phyloP scores from a whole-genome alignment of 2,888 invertebrate genomes.

The Drosophila barbarae region DNA sequence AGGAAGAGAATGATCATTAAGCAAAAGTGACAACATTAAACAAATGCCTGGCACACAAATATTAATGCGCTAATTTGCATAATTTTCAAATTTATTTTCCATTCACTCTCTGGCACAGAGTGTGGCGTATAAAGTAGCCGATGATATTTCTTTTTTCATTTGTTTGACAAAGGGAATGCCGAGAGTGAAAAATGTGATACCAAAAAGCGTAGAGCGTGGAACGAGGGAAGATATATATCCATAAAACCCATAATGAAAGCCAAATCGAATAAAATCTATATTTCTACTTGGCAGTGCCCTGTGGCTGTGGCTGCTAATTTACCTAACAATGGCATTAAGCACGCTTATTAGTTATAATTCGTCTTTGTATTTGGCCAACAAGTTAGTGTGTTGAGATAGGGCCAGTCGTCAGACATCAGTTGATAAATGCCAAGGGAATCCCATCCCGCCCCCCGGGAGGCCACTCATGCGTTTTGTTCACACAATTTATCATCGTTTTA shows the following conservation, averaged over 20 bases:
- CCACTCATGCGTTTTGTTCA: conserved; percentile 43
- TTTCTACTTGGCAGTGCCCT: conserved; percentile 31
- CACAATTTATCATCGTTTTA: conserved; percentile 56
- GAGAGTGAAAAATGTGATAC: conserved; percentile 31
- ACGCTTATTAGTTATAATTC: conserved; percentile 63
- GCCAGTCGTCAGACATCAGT: conserved; percentile 6
- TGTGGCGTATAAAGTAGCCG: conserved; percentile 38
- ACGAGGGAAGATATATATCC: conserved; percentile 7
- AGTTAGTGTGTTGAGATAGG: conserved; percentile 29
- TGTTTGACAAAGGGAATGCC: conserved; percentile 24
- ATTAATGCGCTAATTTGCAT: conserved; percentile 56
- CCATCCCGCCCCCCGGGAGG: conserved; percentile 18
- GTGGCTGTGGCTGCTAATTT: conserved; percentile 49
- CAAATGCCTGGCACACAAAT: conserved; percentile 51
- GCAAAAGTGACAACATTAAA: conserved; percentile 41
- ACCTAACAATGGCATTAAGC: conserved; percentile 61
- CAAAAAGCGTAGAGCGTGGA: conserved; percentile 6
- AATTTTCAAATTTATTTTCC: conserved; percentile 66
- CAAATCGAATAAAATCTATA: conserved; percentile 31
- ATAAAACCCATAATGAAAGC: conserved; percentile 21
- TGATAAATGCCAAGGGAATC: conserved; percentile 50
- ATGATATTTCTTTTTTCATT: conserved; percentile 34
- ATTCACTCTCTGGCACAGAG: conserved; percentile 29
- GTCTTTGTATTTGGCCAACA: conserved; percentile 56
- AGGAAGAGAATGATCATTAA: conserved; percentile 38